Conservation (phyloP, 2,888 invertebrate species). For the Megamerina dolium region DNA sequence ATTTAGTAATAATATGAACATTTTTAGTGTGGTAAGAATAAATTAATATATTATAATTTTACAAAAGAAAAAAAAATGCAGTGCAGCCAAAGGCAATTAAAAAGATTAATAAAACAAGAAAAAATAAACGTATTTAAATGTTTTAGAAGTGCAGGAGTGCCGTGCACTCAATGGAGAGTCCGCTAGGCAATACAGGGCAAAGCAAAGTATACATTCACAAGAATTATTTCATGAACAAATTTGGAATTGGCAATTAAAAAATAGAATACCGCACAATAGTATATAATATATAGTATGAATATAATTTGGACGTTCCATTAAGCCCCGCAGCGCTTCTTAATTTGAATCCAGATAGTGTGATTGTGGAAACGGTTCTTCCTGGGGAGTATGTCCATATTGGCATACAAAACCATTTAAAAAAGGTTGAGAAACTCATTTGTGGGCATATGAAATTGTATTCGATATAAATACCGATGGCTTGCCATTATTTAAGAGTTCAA, state of each 20-base stretch:
- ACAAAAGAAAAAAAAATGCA: no score
- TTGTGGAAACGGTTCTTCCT: neutral
- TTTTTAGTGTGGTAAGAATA: no score
- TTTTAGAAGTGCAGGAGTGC: no score
- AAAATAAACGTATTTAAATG: no score
- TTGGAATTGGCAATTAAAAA: neutral
- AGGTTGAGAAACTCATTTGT: no score
- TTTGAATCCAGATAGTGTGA: neutral
- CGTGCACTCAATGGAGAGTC: neutral
- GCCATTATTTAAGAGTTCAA: neutral
- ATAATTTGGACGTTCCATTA: slow-evolving; percentile 2
- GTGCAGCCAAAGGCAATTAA: no score
- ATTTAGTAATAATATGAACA: no score
- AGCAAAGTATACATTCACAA: neutral
- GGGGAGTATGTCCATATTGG: no score
- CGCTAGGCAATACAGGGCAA: neutral
- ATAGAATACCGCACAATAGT: neutral
- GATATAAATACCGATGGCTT: neutral
- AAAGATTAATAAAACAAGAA: no score
- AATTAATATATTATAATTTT: no score
- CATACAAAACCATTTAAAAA: no score
- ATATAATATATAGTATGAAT: neutral
- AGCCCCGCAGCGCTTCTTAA: neutral
- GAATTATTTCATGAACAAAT: neutral
- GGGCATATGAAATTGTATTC: no score